Percentiles rank a stretch among this genome's conserved stretches.
These are phyloP conservation scores for Sardina pilchardus DNA, from an alignment of 2,113 vertebrate genomes.

Conservation along the genomic window DNA sequence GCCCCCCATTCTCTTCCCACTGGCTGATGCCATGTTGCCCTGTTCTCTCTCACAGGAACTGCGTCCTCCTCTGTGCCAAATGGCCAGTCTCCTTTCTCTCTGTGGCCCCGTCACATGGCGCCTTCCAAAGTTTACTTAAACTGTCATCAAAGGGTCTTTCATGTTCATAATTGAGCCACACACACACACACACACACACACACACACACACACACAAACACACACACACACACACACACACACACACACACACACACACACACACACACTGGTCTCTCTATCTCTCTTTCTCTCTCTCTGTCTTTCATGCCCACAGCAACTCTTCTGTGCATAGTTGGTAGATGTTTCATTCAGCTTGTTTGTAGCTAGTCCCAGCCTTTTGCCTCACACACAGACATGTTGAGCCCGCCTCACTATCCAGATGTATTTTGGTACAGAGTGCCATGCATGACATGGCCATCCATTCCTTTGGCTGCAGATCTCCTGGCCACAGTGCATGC, in stretches of 20 bases:
- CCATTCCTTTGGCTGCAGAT: background rate
- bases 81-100: background rate
- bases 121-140: constrained; percentile 22
- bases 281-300: no score
- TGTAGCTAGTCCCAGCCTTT: background rate
- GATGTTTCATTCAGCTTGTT: background rate
- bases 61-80: constrained; percentile 10
- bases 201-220: background rate
- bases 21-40: constrained; percentile 17
- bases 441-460: background rate
- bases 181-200: constrained; percentile 13
- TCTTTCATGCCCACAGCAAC: background rate
- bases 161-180: constrained; percentile 32
- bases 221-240: no score
- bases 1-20: constrained; percentile 28
- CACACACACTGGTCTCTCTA: no score
- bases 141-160: constrained; percentile 31
- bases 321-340: background rate
- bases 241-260: no score
- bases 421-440: background rate
- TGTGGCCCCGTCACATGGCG: background rate
- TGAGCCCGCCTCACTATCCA: background rate
- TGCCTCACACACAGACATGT: background rate
- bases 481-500: background rate
- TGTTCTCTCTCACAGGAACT: background rate